These are phyloP conservation scores for Cottoperca gobio DNA, from an alignment of 2,797 vertebrate species.

Conservation along the genomic window DNA sequence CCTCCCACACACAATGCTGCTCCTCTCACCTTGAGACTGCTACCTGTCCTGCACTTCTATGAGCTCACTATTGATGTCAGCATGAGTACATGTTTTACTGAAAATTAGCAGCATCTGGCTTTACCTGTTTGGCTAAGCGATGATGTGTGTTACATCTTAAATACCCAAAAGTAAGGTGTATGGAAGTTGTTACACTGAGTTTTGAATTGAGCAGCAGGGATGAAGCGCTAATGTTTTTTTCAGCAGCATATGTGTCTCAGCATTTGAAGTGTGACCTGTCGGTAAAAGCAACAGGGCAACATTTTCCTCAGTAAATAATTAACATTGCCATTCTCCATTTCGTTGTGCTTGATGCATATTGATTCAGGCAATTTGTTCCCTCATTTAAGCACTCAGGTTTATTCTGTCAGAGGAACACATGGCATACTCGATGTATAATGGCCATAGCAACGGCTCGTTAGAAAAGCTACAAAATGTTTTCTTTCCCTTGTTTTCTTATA, in stretches of 20 bases:
- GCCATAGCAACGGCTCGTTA: constrained; percentile 60
- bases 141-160: constrained; percentile 21
- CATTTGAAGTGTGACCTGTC: constrained; percentile 76
- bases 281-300: constrained; percentile 68
- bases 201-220: constrained; percentile 72
- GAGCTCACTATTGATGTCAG: not conserved
- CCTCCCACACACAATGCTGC: constrained; percentile 8
- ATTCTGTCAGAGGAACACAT: constrained; percentile 63
- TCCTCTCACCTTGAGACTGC: constrained; percentile 22
- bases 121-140: constrained; percentile 19
- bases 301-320: constrained; percentile 77
- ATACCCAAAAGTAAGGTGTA: constrained; percentile 18
- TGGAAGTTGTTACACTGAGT: constrained; percentile 37
- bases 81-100: constrained; percentile 6
- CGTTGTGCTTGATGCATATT: constrained; percentile 67
- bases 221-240: constrained; percentile 64
- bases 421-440: constrained; percentile 54
- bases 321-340: constrained; percentile 62
- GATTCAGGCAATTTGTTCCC: constrained; percentile 74
- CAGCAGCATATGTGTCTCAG: constrained; percentile 56
- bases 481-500: constrained; percentile 24
- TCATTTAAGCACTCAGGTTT: constrained; percentile 68
- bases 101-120: constrained; percentile 30
- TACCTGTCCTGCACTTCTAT: constrained; percentile 7
- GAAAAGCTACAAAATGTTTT: constrained; percentile 30